These are phyloP conservation scores for Notospermus geniculatus DNA, from an alignment of 1,140 invertebrate genomes.

Conservation along the genomic window DNA sequence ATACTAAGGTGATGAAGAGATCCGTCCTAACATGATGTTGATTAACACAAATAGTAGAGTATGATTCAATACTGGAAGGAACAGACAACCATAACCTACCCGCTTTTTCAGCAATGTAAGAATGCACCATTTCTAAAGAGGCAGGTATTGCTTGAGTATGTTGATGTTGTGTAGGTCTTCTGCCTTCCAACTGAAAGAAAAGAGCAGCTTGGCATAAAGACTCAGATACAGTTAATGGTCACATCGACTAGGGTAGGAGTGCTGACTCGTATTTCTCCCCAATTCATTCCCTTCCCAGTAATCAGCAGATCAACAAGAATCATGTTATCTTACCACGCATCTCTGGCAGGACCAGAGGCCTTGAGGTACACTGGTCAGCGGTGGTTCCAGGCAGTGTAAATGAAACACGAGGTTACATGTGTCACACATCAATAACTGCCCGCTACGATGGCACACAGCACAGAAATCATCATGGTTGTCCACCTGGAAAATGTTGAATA, in stretches of 20 bases:
- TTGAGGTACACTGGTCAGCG: constrained; percentile 86
- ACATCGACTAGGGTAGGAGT: too few relatives aligned
- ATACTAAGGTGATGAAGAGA: too few relatives aligned
- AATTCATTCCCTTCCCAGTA: background rate
- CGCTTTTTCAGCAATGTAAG: constrained; percentile 41
- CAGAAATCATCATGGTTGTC: constrained; percentile 43
- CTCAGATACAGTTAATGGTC: background rate
- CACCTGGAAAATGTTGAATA: too few relatives aligned
- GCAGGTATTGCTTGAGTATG: constrained; percentile 18
- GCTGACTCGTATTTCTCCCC: too few relatives aligned
- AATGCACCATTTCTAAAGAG: constrained; percentile 36
- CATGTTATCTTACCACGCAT: constrained; percentile 49
- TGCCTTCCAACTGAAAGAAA: constrained; percentile 9
- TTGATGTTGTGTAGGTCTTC: constrained; percentile 12
- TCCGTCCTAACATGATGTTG: too few relatives aligned
- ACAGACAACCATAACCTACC: too few relatives aligned
- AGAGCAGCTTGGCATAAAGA: background rate
- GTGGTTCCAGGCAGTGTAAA: constrained; percentile 87
- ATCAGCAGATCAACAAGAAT: too few relatives aligned
- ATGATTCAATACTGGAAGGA: too few relatives aligned
- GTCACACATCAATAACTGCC: constrained; percentile 83
- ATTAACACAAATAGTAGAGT: too few relatives aligned
- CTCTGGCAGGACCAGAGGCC: constrained; percentile 51
- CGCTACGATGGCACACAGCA: constrained; percentile 45
- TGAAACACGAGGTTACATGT: constrained; percentile 91